Evolutionary conservation across 2,113 vertebrate genomes (phyloP).

Genomic region (Struthio camelus): DNA sequence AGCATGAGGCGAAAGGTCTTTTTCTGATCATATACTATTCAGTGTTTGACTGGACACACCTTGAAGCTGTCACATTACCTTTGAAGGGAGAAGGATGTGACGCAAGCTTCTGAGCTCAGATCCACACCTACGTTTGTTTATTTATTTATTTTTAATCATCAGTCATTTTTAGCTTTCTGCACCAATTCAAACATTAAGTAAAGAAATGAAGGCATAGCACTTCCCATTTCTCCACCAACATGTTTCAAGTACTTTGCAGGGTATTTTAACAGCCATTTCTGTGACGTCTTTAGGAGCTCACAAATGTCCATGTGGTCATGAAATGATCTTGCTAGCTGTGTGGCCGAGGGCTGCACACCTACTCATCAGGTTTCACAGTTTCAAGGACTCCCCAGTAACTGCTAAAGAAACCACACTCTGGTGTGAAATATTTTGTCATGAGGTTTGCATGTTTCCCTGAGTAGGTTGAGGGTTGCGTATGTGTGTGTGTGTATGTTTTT

Average conservation of each 20-base stretch:
- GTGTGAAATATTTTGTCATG: neutral
- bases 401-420: neutral
- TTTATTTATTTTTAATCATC: neutral
- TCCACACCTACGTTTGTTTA: neutral
- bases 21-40: neutral
- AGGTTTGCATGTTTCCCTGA: neutral
- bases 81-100: neutral
- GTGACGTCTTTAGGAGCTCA: rapidly evolving
- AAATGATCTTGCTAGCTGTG: neutral
- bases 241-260: neutral
- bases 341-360: rapidly evolving
- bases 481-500: neutral
- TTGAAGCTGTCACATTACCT: neutral
- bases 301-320: neutral
- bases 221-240: neutral
- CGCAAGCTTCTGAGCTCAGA: neutral
- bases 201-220: rapidly evolving
- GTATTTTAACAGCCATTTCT: neutral
- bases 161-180: neutral
- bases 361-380: neutral
- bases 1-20: rapidly evolving
- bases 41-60: neutral
- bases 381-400: neutral
- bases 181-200: neutral
- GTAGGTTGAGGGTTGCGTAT: neutral